Evolutionary conservation across 2,888 invertebrate genomes (phyloP).

Genomic region (Limnephilus rhombicus): DNA sequence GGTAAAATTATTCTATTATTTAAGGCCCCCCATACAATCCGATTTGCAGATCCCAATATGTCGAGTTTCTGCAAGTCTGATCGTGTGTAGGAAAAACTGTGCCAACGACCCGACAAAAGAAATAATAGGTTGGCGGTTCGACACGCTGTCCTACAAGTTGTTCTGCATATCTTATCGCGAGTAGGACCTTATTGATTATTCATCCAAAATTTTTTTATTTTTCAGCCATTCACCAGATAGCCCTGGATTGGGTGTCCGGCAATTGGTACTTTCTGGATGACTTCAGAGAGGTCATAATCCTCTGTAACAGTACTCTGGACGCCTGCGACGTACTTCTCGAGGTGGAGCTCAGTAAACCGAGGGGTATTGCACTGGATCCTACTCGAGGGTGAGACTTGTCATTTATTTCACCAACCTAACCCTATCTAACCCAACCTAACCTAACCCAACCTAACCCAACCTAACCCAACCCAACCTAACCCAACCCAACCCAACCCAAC

Average conservation of each 20-base stretch:
- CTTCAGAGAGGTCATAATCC: slow-evolving; percentile 82
- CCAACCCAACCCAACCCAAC: no score
- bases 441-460: not conserved
- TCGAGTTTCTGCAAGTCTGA: no score
- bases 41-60: no score
- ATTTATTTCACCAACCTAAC: not conserved
- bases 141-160: no score
- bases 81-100: no score
- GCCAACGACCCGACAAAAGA: no score
- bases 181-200: slow-evolving; percentile 39
- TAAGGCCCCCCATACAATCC: no score
- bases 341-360: slow-evolving; percentile 82
- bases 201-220: slow-evolving; percentile 42
- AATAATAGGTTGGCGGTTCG: no score
- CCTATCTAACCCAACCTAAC: not conserved
- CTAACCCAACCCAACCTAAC: not conserved
- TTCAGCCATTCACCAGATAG: slow-evolving; percentile 85
- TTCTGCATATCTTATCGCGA: no score
- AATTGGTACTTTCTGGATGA: slow-evolving; percentile 92
- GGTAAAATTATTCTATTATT: no score
- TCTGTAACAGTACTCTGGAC: slow-evolving; percentile 81
- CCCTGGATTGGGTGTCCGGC: slow-evolving; percentile 89
- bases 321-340: slow-evolving; percentile 85
- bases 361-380: slow-evolving; percentile 89
- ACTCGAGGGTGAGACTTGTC: slow-evolving; percentile 77